A percentile compares a stretch with the other conserved stretches of the same genome.
phyloP scores from a whole-genome alignment of 2,888 invertebrate species.

The Leptinotarsa haldemani region DNA sequence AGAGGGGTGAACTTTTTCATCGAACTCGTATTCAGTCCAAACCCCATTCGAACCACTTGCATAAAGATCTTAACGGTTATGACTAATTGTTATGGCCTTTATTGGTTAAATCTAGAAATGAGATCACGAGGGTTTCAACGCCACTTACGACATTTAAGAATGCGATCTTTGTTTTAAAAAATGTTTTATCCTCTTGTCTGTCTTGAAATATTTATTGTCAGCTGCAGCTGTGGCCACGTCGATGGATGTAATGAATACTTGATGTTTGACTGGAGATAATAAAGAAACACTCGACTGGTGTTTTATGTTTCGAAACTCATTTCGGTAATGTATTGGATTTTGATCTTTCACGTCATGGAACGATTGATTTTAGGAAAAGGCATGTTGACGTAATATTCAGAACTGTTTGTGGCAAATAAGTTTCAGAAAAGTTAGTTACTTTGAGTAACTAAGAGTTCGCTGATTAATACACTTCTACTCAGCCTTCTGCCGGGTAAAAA shows the following conservation, averaged over 20 bases:
- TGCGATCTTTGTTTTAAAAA: conserved; percentile 52
- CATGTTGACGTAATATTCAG: neutral
- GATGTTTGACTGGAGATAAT: conserved; percentile 37
- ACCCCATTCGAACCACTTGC: conserved; percentile 23
- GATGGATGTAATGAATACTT: conserved; percentile 38
- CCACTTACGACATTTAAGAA: conserved; percentile 33
- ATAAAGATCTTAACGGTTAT: conserved; percentile 39
- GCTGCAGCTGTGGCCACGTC: conserved; percentile 48
- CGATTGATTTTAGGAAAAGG: neutral
- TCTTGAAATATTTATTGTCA: conserved; percentile 56
- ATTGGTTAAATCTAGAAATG: conserved; percentile 36
- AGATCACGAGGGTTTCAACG: conserved; percentile 36
- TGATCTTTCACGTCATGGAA: neutral
- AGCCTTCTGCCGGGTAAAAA: no score
- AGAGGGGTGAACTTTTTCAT: conserved; percentile 16
- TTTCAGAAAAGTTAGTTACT: no score
- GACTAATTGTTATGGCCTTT: conserved; percentile 36
- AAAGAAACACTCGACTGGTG: conserved; percentile 31
- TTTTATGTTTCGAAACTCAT: conserved; percentile 26
- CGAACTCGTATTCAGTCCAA: conserved; percentile 2
- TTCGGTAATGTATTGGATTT: neutral
- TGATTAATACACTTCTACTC: no score
- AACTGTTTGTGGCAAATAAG: neutral
- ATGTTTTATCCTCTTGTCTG: conserved; percentile 51
- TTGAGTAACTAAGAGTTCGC: no score